These are phyloP conservation scores for Cydia splendana DNA, from an alignment of 1,140 invertebrate species.

Conservation along the genomic window DNA sequence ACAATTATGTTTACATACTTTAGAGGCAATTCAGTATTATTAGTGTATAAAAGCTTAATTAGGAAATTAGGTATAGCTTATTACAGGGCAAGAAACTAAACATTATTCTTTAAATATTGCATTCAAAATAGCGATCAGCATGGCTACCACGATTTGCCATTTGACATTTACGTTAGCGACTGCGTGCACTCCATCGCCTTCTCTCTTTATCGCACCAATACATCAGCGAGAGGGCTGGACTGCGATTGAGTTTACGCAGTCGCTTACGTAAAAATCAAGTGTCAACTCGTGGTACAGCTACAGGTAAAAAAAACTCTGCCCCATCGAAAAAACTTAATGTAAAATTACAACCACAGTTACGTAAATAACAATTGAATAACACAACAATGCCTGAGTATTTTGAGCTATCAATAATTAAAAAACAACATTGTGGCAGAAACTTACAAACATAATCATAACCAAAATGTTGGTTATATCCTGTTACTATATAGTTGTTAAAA, in stretches of 20 bases:
- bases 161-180: too few species aligned
- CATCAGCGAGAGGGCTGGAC: too few species aligned
- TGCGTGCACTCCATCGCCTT: too few species aligned
- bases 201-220: too few species aligned
- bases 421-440: background rate
- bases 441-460: background rate
- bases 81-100: conserved; percentile 8
- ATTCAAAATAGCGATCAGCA: background rate
- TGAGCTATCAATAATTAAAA: conserved; percentile 8
- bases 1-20: background rate
- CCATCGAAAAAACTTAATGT: conserved; percentile 23
- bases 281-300: too few species aligned
- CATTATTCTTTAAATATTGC: background rate
- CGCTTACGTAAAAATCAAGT: too few species aligned
- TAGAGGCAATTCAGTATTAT: conserved; percentile 13
- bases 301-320: background rate
- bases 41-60: conserved; percentile 17
- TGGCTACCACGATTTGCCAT: too few species aligned
- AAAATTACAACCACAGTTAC: conserved; percentile 15
- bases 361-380: conserved; percentile 30
- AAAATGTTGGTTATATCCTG: too few species aligned
- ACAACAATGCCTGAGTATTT: conserved; percentile 29
- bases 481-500: too few species aligned
- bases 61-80: conserved; percentile 1
- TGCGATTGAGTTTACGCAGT: too few species aligned